phyloP scores from a whole-genome alignment of 1,140 invertebrate genomes.

The Drosophila erecta region DNA sequence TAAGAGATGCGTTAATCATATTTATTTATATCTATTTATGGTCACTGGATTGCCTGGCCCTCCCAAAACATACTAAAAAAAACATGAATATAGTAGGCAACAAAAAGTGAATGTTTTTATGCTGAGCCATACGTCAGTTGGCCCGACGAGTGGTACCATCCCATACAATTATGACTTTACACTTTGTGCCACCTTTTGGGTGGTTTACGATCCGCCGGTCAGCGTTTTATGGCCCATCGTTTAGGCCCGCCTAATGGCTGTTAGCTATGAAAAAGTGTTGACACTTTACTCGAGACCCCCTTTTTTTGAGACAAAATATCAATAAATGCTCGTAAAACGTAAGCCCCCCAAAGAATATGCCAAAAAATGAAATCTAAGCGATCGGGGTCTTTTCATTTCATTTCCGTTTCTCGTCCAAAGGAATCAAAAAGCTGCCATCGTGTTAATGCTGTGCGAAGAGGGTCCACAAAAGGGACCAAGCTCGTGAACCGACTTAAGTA shows the following conservation, averaged over 20 bases:
- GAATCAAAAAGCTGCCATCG: conserved; percentile 39
- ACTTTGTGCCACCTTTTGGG: conserved; percentile 66
- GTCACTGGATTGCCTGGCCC: conserved; percentile 39
- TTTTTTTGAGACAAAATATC: conserved; percentile 44
- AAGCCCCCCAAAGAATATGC: conserved; percentile 46
- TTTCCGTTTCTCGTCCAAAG: conserved; percentile 65
- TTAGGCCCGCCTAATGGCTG: conserved; percentile 43
- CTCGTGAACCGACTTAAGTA: conserved; percentile 11
- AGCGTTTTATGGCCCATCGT: conserved; percentile 61
- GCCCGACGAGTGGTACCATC: conserved; percentile 8
- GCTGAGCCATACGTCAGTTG: conserved; percentile 61
- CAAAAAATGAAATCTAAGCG: conserved; percentile 15
- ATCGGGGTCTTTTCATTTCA: conserved; percentile 31
- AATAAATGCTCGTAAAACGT: conserved; percentile 67
- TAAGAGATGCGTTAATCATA: conserved; percentile 71
- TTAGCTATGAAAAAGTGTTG: conserved; percentile 65
- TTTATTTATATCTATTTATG: conserved; percentile 73
- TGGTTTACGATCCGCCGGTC: conserved; percentile 58
- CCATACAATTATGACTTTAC: conserved; percentile 67
- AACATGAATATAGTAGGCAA: conserved; percentile 12
- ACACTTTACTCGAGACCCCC: conserved; percentile 54
- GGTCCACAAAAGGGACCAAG: conserved; percentile 47
- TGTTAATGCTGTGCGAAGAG: conserved; percentile 61
- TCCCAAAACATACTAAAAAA: conserved; percentile 32
- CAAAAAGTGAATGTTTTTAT: conserved; percentile 80